These are phyloP conservation scores for Epiblema foenella DNA, from an alignment of 2,888 invertebrate species.

Conservation along the genomic window DNA sequence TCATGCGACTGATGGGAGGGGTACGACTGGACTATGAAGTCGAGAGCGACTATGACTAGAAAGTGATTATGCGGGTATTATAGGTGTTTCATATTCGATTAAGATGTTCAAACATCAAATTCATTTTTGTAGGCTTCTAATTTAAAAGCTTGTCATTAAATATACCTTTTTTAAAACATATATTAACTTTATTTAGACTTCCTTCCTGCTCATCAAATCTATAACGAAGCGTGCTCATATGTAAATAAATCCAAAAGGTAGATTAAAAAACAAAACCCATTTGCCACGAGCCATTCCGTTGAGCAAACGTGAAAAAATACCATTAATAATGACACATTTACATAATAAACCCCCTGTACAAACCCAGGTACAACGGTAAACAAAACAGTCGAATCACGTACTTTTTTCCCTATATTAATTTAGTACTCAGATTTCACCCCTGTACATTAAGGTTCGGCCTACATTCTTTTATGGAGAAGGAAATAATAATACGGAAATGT, in stretches of 20 bases:
- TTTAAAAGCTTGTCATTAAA: no score
- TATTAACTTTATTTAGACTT: not conserved
- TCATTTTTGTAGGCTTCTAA: not conserved
- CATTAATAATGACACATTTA: slow-evolving; percentile 74
- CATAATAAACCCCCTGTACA: slow-evolving; percentile 79
- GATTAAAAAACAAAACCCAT: slow-evolving; percentile 64
- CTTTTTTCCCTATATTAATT: slow-evolving; percentile 78
- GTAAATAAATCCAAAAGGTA: slow-evolving; percentile 35
- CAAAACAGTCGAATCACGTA: slow-evolving; percentile 73
- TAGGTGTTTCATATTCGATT: not conserved
- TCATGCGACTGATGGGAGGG: not conserved
- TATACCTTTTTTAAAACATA: no score
- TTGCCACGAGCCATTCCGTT: slow-evolving; percentile 77
- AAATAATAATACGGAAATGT: slow-evolving; percentile 77
- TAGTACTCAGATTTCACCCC: slow-evolving; percentile 80
- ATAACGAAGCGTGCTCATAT: slow-evolving; percentile 35
- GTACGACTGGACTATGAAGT: not conserved
- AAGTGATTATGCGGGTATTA: not conserved
- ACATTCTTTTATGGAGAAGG: slow-evolving; percentile 72
- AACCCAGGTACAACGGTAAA: slow-evolving; percentile 75
- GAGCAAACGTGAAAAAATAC: slow-evolving; percentile 73
- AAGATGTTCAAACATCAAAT: not conserved
- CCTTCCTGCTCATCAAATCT: slow-evolving; percentile 26
- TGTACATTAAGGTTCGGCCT: slow-evolving; percentile 69
- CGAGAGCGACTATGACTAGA: no score